phyloP scores from a whole-genome alignment of 2,113 vertebrate genomes.

The Hydrolagus affinis region DNA sequence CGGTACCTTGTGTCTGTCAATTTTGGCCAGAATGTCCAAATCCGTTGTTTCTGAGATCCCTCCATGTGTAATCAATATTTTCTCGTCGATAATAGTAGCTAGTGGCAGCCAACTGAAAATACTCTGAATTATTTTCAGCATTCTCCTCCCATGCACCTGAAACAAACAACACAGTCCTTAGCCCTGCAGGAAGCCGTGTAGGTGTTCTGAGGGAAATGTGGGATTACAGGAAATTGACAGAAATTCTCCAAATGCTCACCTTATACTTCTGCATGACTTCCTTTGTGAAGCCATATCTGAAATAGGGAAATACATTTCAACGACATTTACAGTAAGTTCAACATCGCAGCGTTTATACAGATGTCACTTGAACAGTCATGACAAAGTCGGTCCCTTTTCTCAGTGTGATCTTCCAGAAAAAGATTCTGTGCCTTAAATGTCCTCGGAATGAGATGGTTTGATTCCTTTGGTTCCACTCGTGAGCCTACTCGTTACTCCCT shows the following conservation, averaged over 20 bases:
- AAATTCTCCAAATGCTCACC: conserved; percentile 48
- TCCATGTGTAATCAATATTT: conserved; percentile 78
- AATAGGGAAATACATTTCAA: conserved; percentile 38
- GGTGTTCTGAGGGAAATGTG: not conserved
- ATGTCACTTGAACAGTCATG: too few relatives aligned
- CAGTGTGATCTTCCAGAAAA: too few relatives aligned
- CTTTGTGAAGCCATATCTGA: conserved; percentile 82
- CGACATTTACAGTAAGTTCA: not conserved
- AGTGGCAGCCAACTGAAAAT: conserved; percentile 85
- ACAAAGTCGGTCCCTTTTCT: too few relatives aligned
- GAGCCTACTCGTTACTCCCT: too few relatives aligned
- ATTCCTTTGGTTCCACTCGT: too few relatives aligned
- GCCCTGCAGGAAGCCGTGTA: not conserved
- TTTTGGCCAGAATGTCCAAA: conserved; percentile 60
- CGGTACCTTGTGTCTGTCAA: conserved; percentile 74
- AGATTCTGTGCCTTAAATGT: too few relatives aligned
- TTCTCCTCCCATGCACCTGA: conserved; percentile 76
- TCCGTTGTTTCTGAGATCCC: conserved; percentile 80
- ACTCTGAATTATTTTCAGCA: conserved; percentile 74
- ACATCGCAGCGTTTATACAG: too few relatives aligned
- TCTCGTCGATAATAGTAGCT: conserved; percentile 77
- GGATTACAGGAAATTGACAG: not conserved
- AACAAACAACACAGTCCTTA: conserved; percentile 27
- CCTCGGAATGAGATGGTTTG: too few relatives aligned
- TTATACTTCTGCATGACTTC: conserved; percentile 84